Percentiles rank a stretch among this genome's conserved stretches.
Evolutionary conservation across 2,113 vertebrate species (phyloP).

Genomic region (Hipposideros armiger): DNA sequence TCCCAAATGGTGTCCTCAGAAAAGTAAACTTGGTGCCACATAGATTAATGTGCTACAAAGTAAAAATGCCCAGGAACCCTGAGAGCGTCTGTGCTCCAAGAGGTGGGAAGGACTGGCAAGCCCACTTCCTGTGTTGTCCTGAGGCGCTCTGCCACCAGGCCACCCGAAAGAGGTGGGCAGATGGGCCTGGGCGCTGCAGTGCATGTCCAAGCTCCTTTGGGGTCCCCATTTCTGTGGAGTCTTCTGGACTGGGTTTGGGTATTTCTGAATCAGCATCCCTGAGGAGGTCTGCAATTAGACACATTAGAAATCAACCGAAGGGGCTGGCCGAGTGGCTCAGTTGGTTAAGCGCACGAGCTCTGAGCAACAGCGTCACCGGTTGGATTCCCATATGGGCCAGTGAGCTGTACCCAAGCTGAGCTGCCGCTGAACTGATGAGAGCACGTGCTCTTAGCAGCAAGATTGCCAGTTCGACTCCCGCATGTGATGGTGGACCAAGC

Average conservation of each 20-base stretch:
- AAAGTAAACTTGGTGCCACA: constrained; percentile 37
- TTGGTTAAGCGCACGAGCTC: no score
- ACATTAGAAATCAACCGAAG: not conserved
- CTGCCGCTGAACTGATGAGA: no score
- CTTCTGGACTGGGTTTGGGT: not conserved
- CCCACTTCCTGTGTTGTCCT: not conserved
- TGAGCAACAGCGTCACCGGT: no score
- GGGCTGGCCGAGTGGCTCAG: no score
- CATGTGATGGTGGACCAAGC: no score
- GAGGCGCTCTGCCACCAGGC: not conserved
- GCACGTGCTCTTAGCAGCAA: no score
- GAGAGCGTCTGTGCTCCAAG: not conserved
- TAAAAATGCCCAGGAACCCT: not conserved
- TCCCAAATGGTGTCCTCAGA: constrained; percentile 11
- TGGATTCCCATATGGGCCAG: no score
- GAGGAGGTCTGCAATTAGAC: not conserved
- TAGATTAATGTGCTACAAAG: constrained; percentile 19
- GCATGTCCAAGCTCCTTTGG: not conserved
- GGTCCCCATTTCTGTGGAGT: not conserved
- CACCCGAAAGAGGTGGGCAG: not conserved
- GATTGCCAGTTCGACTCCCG: no score
- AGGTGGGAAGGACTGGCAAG: not conserved
- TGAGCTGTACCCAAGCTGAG: no score
- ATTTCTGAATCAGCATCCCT: not conserved
- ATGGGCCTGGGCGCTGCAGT: not conserved